These are phyloP conservation scores for Hycleus cichorii DNA, from an alignment of 1,140 invertebrate genomes.

Conservation along the genomic window DNA sequence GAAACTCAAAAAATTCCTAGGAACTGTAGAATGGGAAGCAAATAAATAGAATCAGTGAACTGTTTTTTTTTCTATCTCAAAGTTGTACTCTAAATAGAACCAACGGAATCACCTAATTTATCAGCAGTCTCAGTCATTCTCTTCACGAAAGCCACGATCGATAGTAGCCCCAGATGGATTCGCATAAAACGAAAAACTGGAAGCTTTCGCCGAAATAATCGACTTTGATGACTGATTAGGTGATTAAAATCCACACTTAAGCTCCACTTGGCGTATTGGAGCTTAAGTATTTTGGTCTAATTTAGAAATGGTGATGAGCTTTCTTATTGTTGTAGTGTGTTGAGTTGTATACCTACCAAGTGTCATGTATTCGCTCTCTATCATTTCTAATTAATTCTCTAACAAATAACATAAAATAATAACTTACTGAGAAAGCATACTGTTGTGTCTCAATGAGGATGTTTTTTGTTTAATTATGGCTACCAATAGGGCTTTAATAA, in stretches of 20 bases:
- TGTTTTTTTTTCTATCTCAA: background rate
- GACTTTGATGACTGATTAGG: too few species aligned
- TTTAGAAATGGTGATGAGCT: background rate
- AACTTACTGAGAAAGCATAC: conserved; percentile 19
- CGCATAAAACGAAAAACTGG: too few species aligned
- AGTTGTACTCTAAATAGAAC: too few species aligned
- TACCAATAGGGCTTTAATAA: conserved; percentile 8
- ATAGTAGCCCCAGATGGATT: too few species aligned
- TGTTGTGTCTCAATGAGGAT: conserved; percentile 21
- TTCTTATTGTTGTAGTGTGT: conserved; percentile 2
- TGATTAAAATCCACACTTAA: too few species aligned
- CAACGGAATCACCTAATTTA: too few species aligned
- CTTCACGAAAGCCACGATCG: too few species aligned
- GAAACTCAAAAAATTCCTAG: conserved; percentile 8
- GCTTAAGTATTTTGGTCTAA: background rate
- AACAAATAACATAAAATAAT: conserved; percentile 22
- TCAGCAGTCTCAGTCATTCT: too few species aligned
- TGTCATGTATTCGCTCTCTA: background rate
- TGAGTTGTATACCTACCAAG: conserved; percentile 14
- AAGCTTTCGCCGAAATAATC: too few species aligned
- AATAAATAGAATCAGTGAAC: conserved; percentile 8
- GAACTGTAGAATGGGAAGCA: conserved; percentile 8
- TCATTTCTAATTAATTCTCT: background rate
- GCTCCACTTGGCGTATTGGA: too few species aligned
- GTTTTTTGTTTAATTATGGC: conserved; percentile 4